phyloP scores from a whole-genome alignment of 23 tunicate genomes.

The Trididemnum miniatum region DNA sequence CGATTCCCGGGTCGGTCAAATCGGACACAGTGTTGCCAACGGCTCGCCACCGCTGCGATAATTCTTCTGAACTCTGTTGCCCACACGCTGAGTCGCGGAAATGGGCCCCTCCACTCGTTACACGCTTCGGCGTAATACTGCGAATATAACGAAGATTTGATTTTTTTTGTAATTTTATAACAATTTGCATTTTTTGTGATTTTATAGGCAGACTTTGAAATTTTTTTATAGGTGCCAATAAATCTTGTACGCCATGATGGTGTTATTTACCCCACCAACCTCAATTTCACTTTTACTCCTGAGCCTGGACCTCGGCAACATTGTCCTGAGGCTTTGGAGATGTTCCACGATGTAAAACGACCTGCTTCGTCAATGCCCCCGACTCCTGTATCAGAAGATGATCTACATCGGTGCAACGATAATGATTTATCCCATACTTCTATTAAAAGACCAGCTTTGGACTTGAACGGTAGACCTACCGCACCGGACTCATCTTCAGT shows the following conservation, averaged over 20 bases:
- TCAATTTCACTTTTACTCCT: slow-evolving; percentile 83
- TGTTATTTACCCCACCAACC: slow-evolving; percentile 84
- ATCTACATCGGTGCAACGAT: slow-evolving; percentile 24
- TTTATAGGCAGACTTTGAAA: neutral
- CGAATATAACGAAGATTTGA: no score
- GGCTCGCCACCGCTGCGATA: no score
- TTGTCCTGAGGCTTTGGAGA: slow-evolving; percentile 51
- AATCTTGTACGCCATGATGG: slow-evolving; percentile 93
- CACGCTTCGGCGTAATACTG: no score
- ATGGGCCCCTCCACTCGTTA: no score
- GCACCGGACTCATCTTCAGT: neutral
- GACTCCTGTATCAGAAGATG: slow-evolving; percentile 58
- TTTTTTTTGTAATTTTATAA: no score
- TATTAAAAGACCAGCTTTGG: slow-evolving; percentile 48
- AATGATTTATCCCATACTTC: slow-evolving; percentile 22
- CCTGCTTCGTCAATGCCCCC: slow-evolving; percentile 57
- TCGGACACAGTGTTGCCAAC: no score
- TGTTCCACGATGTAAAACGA: slow-evolving; percentile 50
- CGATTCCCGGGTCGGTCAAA: no score
- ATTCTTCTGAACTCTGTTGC: no score
- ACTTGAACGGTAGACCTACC: slow-evolving; percentile 55
- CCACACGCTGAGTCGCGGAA: no score
- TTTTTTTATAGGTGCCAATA: slow-evolving; percentile 75
- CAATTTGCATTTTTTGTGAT: neutral
- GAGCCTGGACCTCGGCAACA: slow-evolving; percentile 92